These are phyloP conservation scores for Cephus pygmeus DNA, from an alignment of 2,888 invertebrate genomes.

Conservation along the genomic window DNA sequence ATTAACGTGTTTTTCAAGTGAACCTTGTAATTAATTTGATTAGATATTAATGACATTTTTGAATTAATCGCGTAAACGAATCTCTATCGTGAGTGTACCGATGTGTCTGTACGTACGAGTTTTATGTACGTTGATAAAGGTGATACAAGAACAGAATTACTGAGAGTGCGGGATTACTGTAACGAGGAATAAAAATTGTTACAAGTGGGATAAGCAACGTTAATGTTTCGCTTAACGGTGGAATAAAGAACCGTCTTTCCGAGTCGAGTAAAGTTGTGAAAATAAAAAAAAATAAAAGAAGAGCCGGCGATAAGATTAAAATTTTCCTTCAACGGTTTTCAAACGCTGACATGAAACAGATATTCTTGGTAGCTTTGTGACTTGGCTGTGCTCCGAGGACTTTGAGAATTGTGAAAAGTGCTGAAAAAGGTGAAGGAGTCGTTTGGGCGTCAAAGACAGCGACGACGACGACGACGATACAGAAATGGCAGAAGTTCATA, in stretches of 20 bases:
- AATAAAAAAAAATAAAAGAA: neutral
- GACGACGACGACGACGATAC: neutral
- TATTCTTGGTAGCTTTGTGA: neutral
- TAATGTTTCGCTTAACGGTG: neutral
- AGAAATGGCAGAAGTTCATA: neutral
- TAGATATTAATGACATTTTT: too few species aligned
- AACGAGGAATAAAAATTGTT: neutral
- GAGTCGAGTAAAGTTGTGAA: neutral
- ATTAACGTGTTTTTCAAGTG: too few species aligned
- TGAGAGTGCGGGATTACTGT: neutral
- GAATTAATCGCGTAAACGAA: too few species aligned
- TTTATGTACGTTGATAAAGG: neutral
- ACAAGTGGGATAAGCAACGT: neutral
- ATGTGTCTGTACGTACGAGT: neutral
- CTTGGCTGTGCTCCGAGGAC: neutral
- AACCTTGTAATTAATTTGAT: too few species aligned
- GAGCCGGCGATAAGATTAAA: neutral
- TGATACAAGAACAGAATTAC: neutral
- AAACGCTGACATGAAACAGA: neutral
- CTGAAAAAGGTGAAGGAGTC: neutral
- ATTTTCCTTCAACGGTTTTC: neutral
- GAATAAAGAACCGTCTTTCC: neutral
- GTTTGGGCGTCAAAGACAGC: neutral
- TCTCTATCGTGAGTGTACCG: neutral
- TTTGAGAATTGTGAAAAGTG: neutral